phyloP scores from a whole-genome alignment of 2,113 vertebrate genomes.

The Anguilla japonica region DNA sequence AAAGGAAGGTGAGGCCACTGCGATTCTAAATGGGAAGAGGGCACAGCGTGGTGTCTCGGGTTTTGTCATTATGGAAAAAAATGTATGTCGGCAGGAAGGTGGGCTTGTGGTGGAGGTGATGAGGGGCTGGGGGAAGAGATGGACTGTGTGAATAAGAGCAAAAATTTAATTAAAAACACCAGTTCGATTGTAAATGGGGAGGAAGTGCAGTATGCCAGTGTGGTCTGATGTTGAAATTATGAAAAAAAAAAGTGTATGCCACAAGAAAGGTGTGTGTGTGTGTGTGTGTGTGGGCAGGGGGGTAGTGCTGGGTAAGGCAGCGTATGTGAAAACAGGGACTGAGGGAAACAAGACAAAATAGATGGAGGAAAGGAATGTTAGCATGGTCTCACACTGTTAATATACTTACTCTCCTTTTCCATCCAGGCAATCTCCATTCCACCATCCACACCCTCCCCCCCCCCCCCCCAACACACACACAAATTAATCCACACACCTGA shows the following conservation, averaged over 20 bases:
- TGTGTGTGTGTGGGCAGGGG: too few species aligned
- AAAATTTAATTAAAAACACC: too few species aligned
- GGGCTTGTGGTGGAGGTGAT: neutral
- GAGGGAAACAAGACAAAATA: neutral
- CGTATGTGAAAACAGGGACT: neutral
- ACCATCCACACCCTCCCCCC: neutral
- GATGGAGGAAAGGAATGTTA: neutral
- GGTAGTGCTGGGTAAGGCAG: neutral
- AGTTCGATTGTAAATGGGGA: too few species aligned
- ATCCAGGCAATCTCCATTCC: neutral
- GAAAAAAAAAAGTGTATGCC: too few species aligned
- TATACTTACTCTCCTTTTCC: neutral
- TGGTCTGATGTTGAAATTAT: too few species aligned
- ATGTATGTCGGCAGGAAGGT: neutral
- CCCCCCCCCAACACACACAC: neutral
- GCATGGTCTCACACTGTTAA: neutral
- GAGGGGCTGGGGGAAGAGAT: neutral
- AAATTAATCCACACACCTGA: neutral
- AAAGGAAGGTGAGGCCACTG: neutral
- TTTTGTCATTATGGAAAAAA: neutral
- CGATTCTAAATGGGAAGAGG: too few species aligned
- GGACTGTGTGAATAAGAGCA: too few species aligned
- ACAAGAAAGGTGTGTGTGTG: too few species aligned
- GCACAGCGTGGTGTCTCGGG: neutral
- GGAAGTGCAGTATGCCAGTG: too few species aligned